Base-by-base conservation (phyloP, 2,113 vertebrate genomes). In the Alligator mississippiensis region DNA sequence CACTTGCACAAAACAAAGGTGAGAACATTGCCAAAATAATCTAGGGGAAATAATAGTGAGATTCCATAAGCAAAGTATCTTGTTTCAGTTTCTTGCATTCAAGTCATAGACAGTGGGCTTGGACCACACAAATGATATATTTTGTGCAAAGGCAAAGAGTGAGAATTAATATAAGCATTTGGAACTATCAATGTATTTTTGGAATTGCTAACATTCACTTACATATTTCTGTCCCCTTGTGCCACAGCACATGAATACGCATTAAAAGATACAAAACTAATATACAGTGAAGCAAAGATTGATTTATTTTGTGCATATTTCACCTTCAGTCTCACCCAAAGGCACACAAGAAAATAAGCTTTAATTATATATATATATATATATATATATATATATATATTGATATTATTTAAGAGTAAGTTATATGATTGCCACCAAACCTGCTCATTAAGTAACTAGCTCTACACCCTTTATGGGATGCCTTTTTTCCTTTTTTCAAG, bases 371-470 rank as follows among this genome's bases (percentile, higher is more conserved):
- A 74, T n/a, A 74, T 47, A 47, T 47, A 47, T 47, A 7, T 93
- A n/a, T 96, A 96, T 78, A 38, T 59, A 74, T 96, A 96, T 78
- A 38, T 59, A 74, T 47, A 47, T 47, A 47, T 47, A 7, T 93
- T 96, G 93, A 96, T 95, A 95, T 92, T 88, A 95, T 79, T 93
- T 95, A 90, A 95, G 77, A 95, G 58, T 34, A 62, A 94, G 80
- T 93, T 93, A 92, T 81, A 27, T 93, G 88, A 93, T 87, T 89
- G 82, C 77, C 92, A 84, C 82, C 96, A 95, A 82, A 93, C 93
- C 93, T 97, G 94, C 96, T 97, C 94, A 96, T 97, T 98, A 98
- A 47, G 47, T 47, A 47, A 95, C 94, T 92, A 95, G 89, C 82
- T 94, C 87, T 90, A 95, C 92, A 94, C 82, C 68, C 93, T 97